Evolutionary conservation across 2,888 invertebrate genomes (phyloP).

Genomic region (Lissocephala sabroskyi): DNA sequence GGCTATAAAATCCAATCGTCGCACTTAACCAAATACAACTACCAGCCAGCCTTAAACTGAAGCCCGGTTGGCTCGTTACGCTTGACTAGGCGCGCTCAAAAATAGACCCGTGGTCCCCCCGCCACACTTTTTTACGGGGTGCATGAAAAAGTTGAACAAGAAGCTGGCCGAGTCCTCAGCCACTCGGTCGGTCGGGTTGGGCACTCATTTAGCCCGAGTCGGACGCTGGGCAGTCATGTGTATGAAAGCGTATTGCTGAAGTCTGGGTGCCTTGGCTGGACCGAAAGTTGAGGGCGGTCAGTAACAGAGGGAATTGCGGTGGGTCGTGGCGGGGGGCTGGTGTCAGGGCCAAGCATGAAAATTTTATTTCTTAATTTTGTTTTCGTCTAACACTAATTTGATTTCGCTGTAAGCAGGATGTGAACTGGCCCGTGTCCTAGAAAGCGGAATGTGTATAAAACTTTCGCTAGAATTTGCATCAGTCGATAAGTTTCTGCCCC

Average conservation of each 20-base stretch:
- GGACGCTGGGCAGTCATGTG: slow-evolving; percentile 53
- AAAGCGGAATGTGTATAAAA: slow-evolving; percentile 2
- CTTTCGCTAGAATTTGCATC: slow-evolving; percentile 39
- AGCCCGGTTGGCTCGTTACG: no score
- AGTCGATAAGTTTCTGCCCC: slow-evolving; percentile 15
- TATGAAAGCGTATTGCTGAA: slow-evolving; percentile 37
- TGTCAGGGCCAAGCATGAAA: slow-evolving; percentile 31
- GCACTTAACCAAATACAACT: slow-evolving; percentile 58
- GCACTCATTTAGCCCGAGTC: slow-evolving; percentile 48
- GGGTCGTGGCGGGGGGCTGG: slow-evolving; percentile 2
- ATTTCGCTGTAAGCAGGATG: slow-evolving; percentile 35
- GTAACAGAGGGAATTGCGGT: background rate
- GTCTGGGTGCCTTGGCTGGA: background rate
- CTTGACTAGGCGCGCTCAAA: slow-evolving; percentile 41
- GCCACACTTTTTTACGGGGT: slow-evolving; percentile 42
- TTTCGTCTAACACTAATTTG: slow-evolving; percentile 55
- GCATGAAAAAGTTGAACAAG: no score
- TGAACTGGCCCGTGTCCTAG: background rate
- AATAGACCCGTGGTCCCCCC: slow-evolving; percentile 30
- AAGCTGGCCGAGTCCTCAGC: no score
- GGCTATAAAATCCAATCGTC: slow-evolving; percentile 38
- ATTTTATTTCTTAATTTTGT: slow-evolving; percentile 59
- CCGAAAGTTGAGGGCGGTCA: background rate
- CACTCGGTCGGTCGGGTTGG: no score
- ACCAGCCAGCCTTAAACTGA: slow-evolving; percentile 47